These are phyloP conservation scores for Leptonema lineaticorne DNA, from an alignment of 1,140 invertebrate genomes.

Conservation along the genomic window DNA sequence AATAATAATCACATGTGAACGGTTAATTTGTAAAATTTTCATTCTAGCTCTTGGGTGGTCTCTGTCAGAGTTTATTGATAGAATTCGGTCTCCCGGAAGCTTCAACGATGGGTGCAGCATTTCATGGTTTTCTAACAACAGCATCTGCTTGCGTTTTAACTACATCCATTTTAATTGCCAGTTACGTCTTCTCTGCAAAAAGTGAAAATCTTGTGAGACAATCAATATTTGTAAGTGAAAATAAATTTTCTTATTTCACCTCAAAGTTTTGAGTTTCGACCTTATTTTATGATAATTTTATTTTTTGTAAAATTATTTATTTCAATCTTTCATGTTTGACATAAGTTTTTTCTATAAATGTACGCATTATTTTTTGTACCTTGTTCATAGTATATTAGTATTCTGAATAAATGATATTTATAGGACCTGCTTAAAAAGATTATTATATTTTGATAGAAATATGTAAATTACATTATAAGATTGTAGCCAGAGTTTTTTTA, in stretches of 20 bases:
- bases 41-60: conserved; percentile 66
- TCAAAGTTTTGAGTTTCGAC: background rate
- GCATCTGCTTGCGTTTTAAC: conserved; percentile 73
- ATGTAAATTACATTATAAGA: too few species aligned
- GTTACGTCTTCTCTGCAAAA: conserved; percentile 75
- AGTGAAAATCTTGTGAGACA: conserved; percentile 70
- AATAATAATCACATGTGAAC: too few species aligned
- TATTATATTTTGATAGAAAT: too few species aligned
- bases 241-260: too few species aligned
- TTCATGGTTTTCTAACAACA: conserved; percentile 74
- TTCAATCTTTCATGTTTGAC: background rate
- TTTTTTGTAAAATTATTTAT: background rate
- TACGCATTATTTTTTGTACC: too few species aligned
- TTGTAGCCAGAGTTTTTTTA: too few species aligned
- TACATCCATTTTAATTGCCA: conserved; percentile 67
- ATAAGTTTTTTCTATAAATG: background rate
- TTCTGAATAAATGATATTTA: too few species aligned
- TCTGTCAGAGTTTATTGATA: conserved; percentile 75
- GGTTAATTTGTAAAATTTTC: too few species aligned
- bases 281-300: background rate
- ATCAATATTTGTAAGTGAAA: conserved; percentile 75
- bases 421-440: too few species aligned
- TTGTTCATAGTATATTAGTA: too few species aligned
- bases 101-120: conserved; percentile 67
- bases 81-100: conserved; percentile 71